Percentiles rank a stretch among this genome's conserved stretches.
These are phyloP conservation scores for Gambusia holbrooki DNA, from an alignment of 2,113 vertebrate genomes.

Conservation along the genomic window DNA sequence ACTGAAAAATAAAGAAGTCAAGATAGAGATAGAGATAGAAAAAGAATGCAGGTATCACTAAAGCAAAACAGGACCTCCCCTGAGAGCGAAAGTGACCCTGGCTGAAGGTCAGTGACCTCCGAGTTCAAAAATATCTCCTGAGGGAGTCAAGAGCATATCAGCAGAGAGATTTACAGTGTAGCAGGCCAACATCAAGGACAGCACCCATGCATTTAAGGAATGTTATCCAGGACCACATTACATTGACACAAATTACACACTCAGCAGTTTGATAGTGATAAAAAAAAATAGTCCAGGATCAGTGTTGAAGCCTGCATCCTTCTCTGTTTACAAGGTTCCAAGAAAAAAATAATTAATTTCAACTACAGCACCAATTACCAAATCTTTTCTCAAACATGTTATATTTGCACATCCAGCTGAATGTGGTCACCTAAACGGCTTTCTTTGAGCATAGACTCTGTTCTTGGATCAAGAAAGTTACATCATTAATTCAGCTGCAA, in stretches of 20 bases:
- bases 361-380: background rate
- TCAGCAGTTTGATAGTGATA: background rate
- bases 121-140: conserved; percentile 55
- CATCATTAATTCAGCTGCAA: no score
- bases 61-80: conserved; percentile 36
- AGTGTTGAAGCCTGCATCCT: background rate
- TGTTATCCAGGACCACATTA: conserved; percentile 12
- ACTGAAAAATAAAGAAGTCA: background rate
- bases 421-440: no score
- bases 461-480: no score
- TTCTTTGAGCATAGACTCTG: no score
- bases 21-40: conserved; percentile 26
- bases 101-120: conserved; percentile 52
- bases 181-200: conserved; percentile 40
- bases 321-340: background rate
- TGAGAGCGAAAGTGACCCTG: conserved; percentile 66
- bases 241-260: background rate
- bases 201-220: conserved; percentile 22
- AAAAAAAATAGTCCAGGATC: background rate
- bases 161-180: conserved; percentile 45
- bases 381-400: background rate
- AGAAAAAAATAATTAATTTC: background rate
- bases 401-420: background rate
- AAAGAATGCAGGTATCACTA: conserved; percentile 31
- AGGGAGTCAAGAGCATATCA: conserved; percentile 27